Conservation (phyloP, 2,888 invertebrate genomes). For the Poecilus cupreus region DNA sequence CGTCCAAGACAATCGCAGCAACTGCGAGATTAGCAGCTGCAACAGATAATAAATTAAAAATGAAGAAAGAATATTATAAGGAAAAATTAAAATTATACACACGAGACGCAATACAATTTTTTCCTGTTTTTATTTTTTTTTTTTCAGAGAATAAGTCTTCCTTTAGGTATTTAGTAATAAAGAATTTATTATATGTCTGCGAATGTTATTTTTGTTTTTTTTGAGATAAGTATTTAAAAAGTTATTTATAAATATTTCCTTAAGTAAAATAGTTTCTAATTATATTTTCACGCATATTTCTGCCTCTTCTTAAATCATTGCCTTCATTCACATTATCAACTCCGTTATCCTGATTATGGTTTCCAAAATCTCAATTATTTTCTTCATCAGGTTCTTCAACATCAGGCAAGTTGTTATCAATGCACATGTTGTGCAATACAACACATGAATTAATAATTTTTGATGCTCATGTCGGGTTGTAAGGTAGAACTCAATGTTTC, state of each 20-base stretch:
- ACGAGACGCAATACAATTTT: neutral
- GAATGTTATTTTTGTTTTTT: too few species aligned
- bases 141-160: neutral
- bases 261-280: conserved; percentile 29
- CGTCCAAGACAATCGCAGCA: conserved; percentile 5
- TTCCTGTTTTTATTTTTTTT: neutral
- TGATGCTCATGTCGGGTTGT: conserved; percentile 59
- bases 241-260: neutral
- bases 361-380: conserved; percentile 39
- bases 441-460: conserved; percentile 62
- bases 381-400: conserved; percentile 2
- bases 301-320: conserved; percentile 10
- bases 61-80: conserved; percentile 11
- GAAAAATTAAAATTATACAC: neutral
- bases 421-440: conserved; percentile 63
- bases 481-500: conserved; percentile 62
- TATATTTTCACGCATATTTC: conserved; percentile 14
- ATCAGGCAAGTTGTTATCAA: conserved; percentile 54
- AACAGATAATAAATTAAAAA: neutral
- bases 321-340: neutral
- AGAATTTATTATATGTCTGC: neutral
- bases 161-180: neutral
- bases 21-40: conserved; percentile 2
- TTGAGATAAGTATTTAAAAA: too few species aligned
- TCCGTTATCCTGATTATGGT: conserved; percentile 3